Percentiles rank a stretch among this genome's conserved stretches.
Evolutionary conservation across 2,113 vertebrate species (phyloP).

Genomic region (Ictidomys tridecemlineatus): DNA sequence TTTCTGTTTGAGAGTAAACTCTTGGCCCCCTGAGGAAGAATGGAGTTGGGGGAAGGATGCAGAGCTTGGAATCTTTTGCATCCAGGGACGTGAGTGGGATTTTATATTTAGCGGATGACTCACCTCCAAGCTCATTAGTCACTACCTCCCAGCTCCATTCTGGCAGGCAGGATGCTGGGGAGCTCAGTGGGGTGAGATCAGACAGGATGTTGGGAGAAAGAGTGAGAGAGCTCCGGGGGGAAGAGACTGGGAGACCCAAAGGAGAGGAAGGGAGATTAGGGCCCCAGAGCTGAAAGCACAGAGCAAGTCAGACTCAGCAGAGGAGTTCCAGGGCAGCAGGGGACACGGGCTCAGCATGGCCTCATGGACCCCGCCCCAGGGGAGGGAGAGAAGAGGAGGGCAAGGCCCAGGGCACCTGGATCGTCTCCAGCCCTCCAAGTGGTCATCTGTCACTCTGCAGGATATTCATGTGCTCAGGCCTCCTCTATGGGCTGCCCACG

Average conservation of each 20-base stretch:
- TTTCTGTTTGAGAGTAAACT: not conserved
- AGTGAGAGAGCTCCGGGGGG: not conserved
- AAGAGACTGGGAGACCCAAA: not conserved
- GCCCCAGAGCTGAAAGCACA: not conserved
- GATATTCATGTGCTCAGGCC: not conserved
- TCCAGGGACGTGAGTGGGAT: slow-evolving; percentile 67
- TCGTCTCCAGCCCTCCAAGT: not conserved
- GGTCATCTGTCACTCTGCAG: accelerated
- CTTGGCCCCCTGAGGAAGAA: not conserved
- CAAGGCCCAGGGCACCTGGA: not conserved
- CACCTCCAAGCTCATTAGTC: slow-evolving; percentile 75
- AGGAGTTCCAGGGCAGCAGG: not conserved
- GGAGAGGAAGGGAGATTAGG: accelerated
- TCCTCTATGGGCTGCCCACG: accelerated
- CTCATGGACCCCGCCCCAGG: not conserved
- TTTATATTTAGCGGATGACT: slow-evolving; percentile 83
- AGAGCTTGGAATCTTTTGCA: slow-evolving; percentile 1
- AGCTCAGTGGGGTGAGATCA: slow-evolving; percentile 56
- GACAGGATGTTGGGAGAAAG: slow-evolving; percentile 43
- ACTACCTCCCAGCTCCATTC: slow-evolving; percentile 61
- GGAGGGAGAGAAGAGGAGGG: not conserved
- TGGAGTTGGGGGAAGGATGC: slow-evolving; percentile 5
- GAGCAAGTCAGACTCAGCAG: not conserved
- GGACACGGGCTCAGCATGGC: not conserved
- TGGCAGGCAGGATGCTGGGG: slow-evolving; percentile 62